phyloP scores from a whole-genome alignment of 2,113 vertebrate genomes.

The Tachuris rubrigastra region DNA sequence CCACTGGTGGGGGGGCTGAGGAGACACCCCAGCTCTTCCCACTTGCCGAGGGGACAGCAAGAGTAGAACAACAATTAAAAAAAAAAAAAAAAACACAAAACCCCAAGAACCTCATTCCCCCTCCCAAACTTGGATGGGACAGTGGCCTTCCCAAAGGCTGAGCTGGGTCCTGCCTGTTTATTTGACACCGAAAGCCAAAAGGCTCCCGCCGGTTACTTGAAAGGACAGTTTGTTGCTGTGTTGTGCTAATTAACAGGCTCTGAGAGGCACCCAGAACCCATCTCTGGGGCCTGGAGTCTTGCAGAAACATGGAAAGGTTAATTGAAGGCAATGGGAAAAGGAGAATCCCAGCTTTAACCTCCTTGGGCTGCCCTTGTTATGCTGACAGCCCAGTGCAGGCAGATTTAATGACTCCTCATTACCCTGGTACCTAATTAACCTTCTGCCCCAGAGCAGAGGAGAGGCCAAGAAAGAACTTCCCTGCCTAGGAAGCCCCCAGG shows the following conservation, averaged over 20 bases:
- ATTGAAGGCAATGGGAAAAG: conserved; percentile 62
- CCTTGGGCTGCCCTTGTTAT: conserved; percentile 34
- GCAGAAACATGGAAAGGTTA: conserved; percentile 56
- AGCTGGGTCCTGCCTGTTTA: background rate
- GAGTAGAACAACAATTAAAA: background rate
- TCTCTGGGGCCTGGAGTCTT: background rate
- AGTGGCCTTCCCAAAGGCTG: background rate
- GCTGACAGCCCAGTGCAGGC: conserved; percentile 19
- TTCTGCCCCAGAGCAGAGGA: conserved; percentile 4
- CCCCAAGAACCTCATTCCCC: background rate
- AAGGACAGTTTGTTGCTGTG: conserved; percentile 24
- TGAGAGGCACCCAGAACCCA: background rate
- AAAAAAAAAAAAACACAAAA: background rate
- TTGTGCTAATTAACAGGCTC: conserved; percentile 45
- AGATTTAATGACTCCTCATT: conserved; percentile 60
- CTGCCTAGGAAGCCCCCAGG: background rate
- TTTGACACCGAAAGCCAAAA: background rate
- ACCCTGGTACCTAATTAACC: conserved; percentile 70
- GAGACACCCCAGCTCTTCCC: background rate
- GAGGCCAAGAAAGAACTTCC: conserved; percentile 6
- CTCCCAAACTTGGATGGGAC: background rate
- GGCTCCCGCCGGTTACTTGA: background rate
- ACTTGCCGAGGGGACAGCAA: background rate
- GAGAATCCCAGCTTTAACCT: conserved; percentile 23
- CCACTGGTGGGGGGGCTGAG: background rate